phyloP scores from a whole-genome alignment of 2,888 invertebrate species.

The Eubasilissa splendida region DNA sequence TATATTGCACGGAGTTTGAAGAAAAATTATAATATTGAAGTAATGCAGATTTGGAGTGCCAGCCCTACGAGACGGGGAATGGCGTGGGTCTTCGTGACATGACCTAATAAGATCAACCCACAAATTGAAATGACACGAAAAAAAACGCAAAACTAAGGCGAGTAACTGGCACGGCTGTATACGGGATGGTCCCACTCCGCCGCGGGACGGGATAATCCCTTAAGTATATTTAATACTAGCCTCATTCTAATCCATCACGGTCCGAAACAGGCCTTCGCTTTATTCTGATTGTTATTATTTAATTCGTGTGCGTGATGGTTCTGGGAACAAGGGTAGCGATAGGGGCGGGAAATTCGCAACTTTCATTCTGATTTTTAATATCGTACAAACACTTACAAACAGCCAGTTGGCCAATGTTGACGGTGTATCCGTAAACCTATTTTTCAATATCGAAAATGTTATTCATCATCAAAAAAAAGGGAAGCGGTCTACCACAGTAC shows the following conservation, averaged over 20 bases:
- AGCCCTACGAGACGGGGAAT: constrained; percentile 5
- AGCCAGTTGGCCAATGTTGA: no score
- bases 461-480: no score
- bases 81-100: constrained; percentile 46
- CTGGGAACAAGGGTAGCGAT: not conserved
- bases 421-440: no score
- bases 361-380: no score
- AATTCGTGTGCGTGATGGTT: not conserved
- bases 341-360: not conserved
- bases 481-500: no score
- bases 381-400: no score
- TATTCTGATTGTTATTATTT: constrained; percentile 14
- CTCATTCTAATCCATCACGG: constrained; percentile 12
- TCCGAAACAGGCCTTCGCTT: not conserved
- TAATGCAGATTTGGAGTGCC: no score
- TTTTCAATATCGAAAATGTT: no score
- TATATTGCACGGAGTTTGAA: no score
- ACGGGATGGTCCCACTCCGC: constrained; percentile 11
- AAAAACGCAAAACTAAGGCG: constrained; percentile 18
- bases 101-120: constrained; percentile 44
- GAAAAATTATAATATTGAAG: no score
- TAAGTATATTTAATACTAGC: not conserved
- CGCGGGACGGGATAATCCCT: constrained; percentile 10
- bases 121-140: constrained; percentile 46
- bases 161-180: constrained; percentile 28